phyloP scores from a whole-genome alignment of 1,140 invertebrate genomes.

The Muscidifurax raptorellus region DNA sequence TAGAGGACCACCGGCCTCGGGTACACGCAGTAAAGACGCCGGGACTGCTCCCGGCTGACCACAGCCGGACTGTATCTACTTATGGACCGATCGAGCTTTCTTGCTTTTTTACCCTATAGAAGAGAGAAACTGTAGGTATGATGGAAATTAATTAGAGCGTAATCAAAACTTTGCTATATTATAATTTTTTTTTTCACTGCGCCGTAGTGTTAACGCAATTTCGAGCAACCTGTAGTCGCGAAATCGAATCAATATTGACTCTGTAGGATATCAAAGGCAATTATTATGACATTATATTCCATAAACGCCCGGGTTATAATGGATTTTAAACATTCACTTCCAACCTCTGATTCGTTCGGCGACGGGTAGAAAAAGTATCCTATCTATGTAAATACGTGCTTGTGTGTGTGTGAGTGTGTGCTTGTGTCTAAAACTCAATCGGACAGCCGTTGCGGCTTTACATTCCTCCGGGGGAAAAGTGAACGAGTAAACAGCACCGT shows the following conservation, averaged over 20 bases:
- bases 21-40: slow-evolving; percentile 54
- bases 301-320: neutral
- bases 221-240: neutral
- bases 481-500: neutral
- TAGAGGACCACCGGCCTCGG: slow-evolving; percentile 57
- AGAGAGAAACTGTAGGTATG: neutral
- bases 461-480: neutral
- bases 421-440: neutral
- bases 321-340: neutral
- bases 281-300: neutral
- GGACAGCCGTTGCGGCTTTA: neutral
- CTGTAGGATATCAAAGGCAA: neutral
- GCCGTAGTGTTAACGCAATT: neutral
- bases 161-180: neutral
- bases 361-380: no score
- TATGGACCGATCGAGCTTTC: neutral
- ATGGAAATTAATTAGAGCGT: neutral
- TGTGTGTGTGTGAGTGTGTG: no score
- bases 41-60: neutral
- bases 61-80: neutral
- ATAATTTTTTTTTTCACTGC: neutral
- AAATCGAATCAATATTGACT: slow-evolving; percentile 7
- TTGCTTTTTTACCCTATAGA: neutral
- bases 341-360: no score
- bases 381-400: no score